Conservation (phyloP, 2,888 invertebrate genomes). For the Ephialtes manifestator region DNA sequence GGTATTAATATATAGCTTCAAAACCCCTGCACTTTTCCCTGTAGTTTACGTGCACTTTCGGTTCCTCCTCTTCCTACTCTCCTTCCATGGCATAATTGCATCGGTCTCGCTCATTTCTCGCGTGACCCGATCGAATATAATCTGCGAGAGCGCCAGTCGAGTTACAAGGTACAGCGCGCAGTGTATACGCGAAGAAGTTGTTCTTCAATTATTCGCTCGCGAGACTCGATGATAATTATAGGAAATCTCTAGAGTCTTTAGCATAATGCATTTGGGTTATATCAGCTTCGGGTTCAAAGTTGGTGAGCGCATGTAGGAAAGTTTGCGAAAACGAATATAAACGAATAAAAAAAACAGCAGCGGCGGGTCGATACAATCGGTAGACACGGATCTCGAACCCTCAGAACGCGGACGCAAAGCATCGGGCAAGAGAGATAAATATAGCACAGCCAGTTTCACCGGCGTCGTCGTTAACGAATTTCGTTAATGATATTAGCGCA, state of each 20-base stretch:
- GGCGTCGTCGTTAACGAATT: slow-evolving; percentile 77
- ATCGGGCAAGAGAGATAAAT: slow-evolving; percentile 29
- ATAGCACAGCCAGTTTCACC: slow-evolving; percentile 15
- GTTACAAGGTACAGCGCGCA: neutral
- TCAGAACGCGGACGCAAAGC: slow-evolving; percentile 34
- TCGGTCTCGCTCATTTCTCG: slow-evolving; percentile 62
- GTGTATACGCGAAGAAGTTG: slow-evolving; percentile 58
- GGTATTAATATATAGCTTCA: slow-evolving; percentile 18
- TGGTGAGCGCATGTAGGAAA: neutral
- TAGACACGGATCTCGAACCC: slow-evolving; percentile 49
- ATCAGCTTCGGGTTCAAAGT: slow-evolving; percentile 35
- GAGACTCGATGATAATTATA: slow-evolving; percentile 59
- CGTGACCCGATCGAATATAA: slow-evolving; percentile 66
- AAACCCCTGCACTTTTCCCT: slow-evolving; percentile 17
- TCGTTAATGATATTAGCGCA: slow-evolving; percentile 78
- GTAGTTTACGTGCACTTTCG: slow-evolving; percentile 12
- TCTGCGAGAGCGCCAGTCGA: slow-evolving; percentile 26
- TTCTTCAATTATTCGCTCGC: slow-evolving; percentile 64
- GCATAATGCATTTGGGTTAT: slow-evolving; percentile 54
- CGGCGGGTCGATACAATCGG: slow-evolving; percentile 55
- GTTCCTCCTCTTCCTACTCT: slow-evolving; percentile 22
- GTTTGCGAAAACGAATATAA: slow-evolving; percentile 12
- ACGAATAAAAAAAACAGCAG: slow-evolving; percentile 18
- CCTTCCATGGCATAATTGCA: slow-evolving; percentile 38
- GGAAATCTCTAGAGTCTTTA: slow-evolving; percentile 65